Evolutionary conservation across 2,113 vertebrate genomes (phyloP), one percentile per base, ranked within the genome.

Genomic region (Alaudala cheleensis): DNA sequence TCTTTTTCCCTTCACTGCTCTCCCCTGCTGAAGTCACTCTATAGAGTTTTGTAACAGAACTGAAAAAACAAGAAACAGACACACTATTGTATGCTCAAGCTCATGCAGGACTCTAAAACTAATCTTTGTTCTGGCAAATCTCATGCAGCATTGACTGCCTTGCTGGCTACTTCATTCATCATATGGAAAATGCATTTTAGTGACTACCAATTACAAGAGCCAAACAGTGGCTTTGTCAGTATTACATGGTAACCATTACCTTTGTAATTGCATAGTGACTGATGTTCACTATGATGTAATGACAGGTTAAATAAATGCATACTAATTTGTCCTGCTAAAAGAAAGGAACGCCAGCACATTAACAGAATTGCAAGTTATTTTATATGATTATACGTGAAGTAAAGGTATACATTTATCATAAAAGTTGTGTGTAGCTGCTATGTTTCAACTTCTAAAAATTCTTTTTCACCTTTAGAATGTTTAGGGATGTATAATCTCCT

Each of bases 221-320:
- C 92, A 92, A 91, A 96, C 93, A 80, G 88, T 94, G 95, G 88
- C 91, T 97, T 73, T 78, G 91, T 97, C 94, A 95, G 83, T 92
- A 91, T 74, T 95, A 95, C 93, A 94, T 95, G 93, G 96, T 93
- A 95, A 93, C 92, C 86, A 97, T 97, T 96, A 95, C 92, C 95
- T 96, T 96, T 92, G 77, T 94, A 97, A 97, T 97, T 97, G 93
- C 94, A 81, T 54, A 49, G 86, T 95, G 95, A 96, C 83, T 93
- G 89, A 96, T 93, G 83, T 81, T 88, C 95, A 92, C 88, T 69
- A 93, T 97, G 96, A 97, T 94, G 95, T 97, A 96, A 97, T 97
- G 96, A 97, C 96, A 97, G 90, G 92, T 97, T 92, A 96, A 96
- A 97, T 94, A 96, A 96, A 96, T 95, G 92, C 91, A 93, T 86